These are phyloP conservation scores for Drymonia ruficornis DNA, from an alignment of 2,888 invertebrate genomes.

Conservation along the genomic window DNA sequence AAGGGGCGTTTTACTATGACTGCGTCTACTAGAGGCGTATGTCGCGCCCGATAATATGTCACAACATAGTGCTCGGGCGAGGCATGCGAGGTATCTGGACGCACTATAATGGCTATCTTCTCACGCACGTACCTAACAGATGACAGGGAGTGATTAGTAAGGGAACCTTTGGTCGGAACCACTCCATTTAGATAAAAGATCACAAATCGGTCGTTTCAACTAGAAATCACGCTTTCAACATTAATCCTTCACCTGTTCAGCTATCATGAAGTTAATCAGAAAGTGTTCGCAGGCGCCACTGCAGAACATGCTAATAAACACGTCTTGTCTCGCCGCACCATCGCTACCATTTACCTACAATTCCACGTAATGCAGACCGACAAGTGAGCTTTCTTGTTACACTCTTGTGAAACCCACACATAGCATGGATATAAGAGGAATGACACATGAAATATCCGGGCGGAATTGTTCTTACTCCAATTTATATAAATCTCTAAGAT, in stretches of 20 bases:
- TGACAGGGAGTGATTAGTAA: too few relatives aligned
- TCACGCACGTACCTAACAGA: too few relatives aligned
- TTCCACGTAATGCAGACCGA: constrained; percentile 51
- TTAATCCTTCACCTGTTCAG: constrained; percentile 47
- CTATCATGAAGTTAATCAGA: constrained; percentile 64
- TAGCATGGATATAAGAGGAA: constrained; percentile 12
- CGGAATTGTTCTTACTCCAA: not conserved
- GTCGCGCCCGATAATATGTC: too few relatives aligned
- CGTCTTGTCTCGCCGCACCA: constrained; percentile 46
- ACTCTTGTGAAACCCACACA: constrained; percentile 36
- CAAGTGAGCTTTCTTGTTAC: constrained; percentile 52
- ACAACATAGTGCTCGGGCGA: too few relatives aligned
- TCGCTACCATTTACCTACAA: constrained; percentile 47
- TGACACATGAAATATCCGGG: not conserved
- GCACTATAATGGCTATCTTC: too few relatives aligned
- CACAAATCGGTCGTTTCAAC: constrained; percentile 35
- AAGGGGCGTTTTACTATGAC: not conserved
- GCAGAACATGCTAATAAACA: constrained; percentile 52
- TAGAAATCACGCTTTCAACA: constrained; percentile 37
- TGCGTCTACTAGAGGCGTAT: too few relatives aligned
- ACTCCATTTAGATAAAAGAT: constrained; percentile 26
- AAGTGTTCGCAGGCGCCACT: constrained; percentile 44
- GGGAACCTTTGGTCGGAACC: constrained; percentile 12
- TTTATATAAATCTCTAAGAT: constrained; percentile 1
- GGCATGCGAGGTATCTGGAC: too few relatives aligned